Conservation (phyloP, 2,888 invertebrate genomes). For the Drosophila melanosoma region DNA sequence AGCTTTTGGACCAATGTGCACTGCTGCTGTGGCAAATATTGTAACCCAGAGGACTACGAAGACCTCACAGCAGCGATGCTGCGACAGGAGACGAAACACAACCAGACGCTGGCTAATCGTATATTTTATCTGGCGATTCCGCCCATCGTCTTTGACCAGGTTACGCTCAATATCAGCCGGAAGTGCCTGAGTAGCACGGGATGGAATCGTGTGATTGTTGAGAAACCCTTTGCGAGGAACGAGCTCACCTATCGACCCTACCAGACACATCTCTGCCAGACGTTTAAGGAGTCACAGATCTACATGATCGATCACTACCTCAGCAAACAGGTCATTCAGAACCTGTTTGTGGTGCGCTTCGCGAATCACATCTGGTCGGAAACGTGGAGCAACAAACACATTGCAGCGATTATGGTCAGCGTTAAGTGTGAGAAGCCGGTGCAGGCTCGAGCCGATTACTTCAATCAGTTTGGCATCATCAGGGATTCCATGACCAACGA, state of each 20-base stretch:
- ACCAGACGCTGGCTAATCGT: constrained; percentile 53
- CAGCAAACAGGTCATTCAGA: constrained; percentile 60
- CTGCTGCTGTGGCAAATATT: constrained; percentile 50
- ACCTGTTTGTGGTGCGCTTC: constrained; percentile 60
- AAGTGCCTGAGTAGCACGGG: constrained; percentile 56
- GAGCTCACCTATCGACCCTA: constrained; percentile 48
- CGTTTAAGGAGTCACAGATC: constrained; percentile 67
- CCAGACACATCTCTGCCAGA: constrained; percentile 60
- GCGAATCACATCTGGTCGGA: constrained; percentile 63
- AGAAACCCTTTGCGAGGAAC: constrained; percentile 66
- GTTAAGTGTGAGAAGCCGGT: constrained; percentile 57
- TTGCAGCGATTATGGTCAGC: constrained; percentile 65
- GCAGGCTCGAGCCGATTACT: constrained; percentile 57
- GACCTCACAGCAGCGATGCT: constrained; percentile 38
- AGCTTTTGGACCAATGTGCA: constrained; percentile 64
- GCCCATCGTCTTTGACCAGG: constrained; percentile 54
- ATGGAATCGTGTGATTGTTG: constrained; percentile 60
- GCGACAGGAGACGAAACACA: constrained; percentile 53
- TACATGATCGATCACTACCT: constrained; percentile 68
- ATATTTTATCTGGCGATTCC: constrained; percentile 67
- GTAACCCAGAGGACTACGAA: constrained; percentile 43
- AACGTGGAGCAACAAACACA: constrained; percentile 59
- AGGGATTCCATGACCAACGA: constrained; percentile 66
- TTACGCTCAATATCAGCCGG: constrained; percentile 51
- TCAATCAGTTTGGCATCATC: constrained; percentile 64